Conservation (phyloP, 2,888 invertebrate species). For the Acanthacorydalis orientalis region DNA sequence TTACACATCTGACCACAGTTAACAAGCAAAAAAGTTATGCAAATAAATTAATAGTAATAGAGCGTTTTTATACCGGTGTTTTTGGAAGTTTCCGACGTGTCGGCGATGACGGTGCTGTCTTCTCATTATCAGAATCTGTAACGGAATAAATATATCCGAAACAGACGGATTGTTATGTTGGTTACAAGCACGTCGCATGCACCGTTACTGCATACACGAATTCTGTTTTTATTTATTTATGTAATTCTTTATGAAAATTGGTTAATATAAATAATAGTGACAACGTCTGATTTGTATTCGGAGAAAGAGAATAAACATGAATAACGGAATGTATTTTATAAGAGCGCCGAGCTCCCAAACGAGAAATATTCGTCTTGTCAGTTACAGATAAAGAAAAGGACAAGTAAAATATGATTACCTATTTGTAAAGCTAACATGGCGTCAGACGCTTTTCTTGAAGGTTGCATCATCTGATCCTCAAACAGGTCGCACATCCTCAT, state of each 20-base stretch:
- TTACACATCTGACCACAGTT: too few species aligned
- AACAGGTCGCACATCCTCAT: slow-evolving; percentile 50
- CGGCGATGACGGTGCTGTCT: slow-evolving; percentile 67
- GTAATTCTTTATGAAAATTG: too few species aligned
- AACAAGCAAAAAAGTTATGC: too few species aligned
- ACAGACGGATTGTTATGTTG: not conserved
- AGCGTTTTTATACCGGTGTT: slow-evolving; percentile 79
- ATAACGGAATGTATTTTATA: too few species aligned
- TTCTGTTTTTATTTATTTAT: too few species aligned
- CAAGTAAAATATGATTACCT: slow-evolving; percentile 28
- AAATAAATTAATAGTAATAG: too few species aligned
- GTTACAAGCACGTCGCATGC: not conserved
- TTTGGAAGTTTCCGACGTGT: slow-evolving; percentile 90
- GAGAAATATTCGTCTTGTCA: too few species aligned
- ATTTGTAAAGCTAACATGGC: slow-evolving; percentile 38
- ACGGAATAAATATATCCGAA: slow-evolving; percentile 12
- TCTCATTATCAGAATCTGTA: slow-evolving; percentile 73
- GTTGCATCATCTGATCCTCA: slow-evolving; percentile 32
- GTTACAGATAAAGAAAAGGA: not conserved
- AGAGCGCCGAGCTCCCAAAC: too few species aligned
- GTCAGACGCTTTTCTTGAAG: slow-evolving; percentile 26
- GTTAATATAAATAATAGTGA: too few species aligned
- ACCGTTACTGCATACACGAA: too few species aligned
- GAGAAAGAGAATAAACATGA: too few species aligned
- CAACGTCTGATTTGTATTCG: too few species aligned